Conservation (phyloP, 2,113 vertebrate species). For the Crotalus horridus region DNA sequence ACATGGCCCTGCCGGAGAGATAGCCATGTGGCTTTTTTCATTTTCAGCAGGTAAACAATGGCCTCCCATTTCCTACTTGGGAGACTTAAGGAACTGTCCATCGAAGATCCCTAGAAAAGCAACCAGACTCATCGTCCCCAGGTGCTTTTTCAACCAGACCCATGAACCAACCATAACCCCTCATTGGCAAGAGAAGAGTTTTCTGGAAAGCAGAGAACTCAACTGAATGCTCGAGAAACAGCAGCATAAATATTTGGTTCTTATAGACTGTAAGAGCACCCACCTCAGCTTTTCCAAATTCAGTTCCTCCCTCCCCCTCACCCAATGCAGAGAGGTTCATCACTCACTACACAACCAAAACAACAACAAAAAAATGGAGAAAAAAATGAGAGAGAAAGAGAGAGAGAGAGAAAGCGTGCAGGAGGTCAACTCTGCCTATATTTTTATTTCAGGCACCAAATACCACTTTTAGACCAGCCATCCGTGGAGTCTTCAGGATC, state of each 20-base stretch:
- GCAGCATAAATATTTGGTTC: neutral
- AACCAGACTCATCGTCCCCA: neutral
- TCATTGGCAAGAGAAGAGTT: neutral
- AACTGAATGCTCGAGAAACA: neutral
- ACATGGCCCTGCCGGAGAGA: neutral
- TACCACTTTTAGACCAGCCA: neutral
- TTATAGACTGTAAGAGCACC: neutral
- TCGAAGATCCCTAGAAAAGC: neutral
- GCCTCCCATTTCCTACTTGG: neutral
- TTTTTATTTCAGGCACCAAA: conserved; percentile 22
- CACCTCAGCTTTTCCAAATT: neutral
- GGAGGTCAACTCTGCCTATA: neutral
- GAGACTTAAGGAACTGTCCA: neutral
- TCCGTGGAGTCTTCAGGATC: neutral
- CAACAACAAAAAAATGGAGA: neutral
- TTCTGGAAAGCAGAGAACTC: neutral
- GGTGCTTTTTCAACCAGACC: neutral
- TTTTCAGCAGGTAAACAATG: neutral
- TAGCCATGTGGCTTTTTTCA: neutral
- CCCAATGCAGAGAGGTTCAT: neutral
- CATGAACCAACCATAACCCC: neutral
- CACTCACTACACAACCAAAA: neutral
- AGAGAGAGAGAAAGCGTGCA: neutral
- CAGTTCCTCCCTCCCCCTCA: neutral
- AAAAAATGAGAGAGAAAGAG: neutral